Evolutionary conservation across 37 sponge, comb jelly and placozoan species (phyloP).

Genomic region (Petrosia ficiformis): DNA sequence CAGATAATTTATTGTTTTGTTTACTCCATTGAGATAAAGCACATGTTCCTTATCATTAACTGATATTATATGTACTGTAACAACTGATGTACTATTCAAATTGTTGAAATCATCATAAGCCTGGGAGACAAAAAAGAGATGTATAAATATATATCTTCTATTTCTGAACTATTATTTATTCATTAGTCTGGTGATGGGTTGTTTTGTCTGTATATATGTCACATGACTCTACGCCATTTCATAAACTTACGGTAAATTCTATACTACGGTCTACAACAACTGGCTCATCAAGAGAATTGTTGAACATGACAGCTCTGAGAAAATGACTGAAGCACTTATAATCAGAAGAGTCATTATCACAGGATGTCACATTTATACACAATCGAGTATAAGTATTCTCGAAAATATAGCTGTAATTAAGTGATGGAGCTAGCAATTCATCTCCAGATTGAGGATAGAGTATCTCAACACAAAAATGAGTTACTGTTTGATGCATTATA

Average conservation of each 20-base stretch:
- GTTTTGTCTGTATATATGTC: background rate
- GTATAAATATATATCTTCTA: background rate
- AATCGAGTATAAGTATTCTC: background rate
- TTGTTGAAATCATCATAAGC: slow-evolving; percentile 28
- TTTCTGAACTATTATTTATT: background rate
- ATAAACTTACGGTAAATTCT: slow-evolving; percentile 17
- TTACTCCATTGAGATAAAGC: slow-evolving; percentile 26
- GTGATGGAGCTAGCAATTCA: background rate
- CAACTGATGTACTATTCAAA: background rate
- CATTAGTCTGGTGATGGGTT: background rate
- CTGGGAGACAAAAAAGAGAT: slow-evolving; percentile 2
- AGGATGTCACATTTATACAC: background rate
- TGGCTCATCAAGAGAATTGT: slow-evolving; percentile 41
- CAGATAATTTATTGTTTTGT: background rate
- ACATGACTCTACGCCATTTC: background rate
- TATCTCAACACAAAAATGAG: background rate
- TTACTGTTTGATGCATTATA: slow-evolving; percentile 18
- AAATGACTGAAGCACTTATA: slow-evolving; percentile 6
- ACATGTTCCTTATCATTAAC: slow-evolving; percentile 52
- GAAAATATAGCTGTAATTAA: background rate
- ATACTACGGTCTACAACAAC: slow-evolving; percentile 2
- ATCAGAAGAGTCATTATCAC: background rate
- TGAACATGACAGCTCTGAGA: slow-evolving; percentile 14
- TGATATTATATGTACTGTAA: slow-evolving; percentile 14
- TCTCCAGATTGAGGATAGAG: slow-evolving; percentile 21